Conservation (phyloP, 2,888 invertebrate genomes). For the Seira ritae region DNA sequence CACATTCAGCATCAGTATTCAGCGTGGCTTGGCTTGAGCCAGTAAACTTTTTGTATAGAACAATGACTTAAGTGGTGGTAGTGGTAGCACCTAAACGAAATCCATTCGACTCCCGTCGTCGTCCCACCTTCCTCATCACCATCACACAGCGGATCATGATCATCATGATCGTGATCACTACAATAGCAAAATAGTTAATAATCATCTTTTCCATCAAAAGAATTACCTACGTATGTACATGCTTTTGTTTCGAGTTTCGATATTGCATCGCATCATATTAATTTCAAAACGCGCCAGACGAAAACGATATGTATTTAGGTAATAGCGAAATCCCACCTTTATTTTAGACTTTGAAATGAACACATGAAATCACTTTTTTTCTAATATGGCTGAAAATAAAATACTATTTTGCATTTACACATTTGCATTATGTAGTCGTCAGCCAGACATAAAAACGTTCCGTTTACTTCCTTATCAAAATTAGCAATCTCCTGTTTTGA, state of each 20-base stretch:
- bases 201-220: constrained; percentile 1
- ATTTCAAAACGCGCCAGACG: constrained; percentile 2
- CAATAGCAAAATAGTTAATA: neutral
- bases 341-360: too few species aligned
- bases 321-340: neutral
- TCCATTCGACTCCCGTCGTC: neutral
- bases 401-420: too few species aligned
- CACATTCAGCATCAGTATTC: neutral
- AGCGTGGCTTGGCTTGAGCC: neutral
- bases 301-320: neutral
- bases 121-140: neutral
- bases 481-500: constrained; percentile 38
- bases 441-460: constrained; percentile 38
- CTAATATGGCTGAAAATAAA: constrained; percentile 8
- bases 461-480: constrained; percentile 46
- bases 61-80: too few species aligned
- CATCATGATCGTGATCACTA: neutral
- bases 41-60: too few species aligned
- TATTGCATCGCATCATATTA: too few species aligned
- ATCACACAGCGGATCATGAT: too few species aligned
- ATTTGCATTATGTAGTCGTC: too few species aligned
- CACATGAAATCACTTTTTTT: constrained; percentile 8
- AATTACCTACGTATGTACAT: neutral
- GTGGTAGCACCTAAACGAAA: too few species aligned
- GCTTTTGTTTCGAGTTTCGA: too few species aligned